These are phyloP conservation scores for Lynx canadensis DNA, from an alignment of 2,113 vertebrate genomes.

Conservation along the genomic window DNA sequence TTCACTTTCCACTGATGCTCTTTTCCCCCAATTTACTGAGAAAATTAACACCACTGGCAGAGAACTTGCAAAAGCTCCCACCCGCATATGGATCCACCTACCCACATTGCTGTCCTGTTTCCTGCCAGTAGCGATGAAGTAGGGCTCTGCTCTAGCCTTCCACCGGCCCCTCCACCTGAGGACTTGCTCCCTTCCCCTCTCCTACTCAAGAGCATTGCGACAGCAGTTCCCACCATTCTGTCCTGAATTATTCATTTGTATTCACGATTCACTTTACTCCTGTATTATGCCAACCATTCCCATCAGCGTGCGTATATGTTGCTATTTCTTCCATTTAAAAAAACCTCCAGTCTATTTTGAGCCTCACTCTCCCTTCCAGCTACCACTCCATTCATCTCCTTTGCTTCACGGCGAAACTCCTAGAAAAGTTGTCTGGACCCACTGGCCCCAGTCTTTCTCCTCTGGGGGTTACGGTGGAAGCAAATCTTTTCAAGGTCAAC, in stretches of 20 bases:
- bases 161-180: neutral
- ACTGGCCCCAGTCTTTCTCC: neutral
- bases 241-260: neutral
- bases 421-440: neutral
- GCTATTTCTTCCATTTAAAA: neutral
- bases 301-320: neutral
- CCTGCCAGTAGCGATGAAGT: too few species aligned
- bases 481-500: neutral
- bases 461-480: neutral
- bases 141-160: neutral
- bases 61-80: neutral
- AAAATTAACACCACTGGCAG: neutral
- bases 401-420: neutral
- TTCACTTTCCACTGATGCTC: neutral
- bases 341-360: neutral
- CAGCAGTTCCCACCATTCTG: neutral
- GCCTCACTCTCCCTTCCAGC: neutral
- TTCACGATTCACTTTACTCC: neutral
- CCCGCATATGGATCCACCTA: neutral
- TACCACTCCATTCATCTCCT: neutral
- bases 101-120: neutral
- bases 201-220: neutral
- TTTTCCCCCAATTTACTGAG: neutral
- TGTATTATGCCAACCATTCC: neutral
- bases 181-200: neutral